These are phyloP conservation scores for Drosophila ustulata DNA, from an alignment of 2,888 invertebrate species.

Conservation along the genomic window DNA sequence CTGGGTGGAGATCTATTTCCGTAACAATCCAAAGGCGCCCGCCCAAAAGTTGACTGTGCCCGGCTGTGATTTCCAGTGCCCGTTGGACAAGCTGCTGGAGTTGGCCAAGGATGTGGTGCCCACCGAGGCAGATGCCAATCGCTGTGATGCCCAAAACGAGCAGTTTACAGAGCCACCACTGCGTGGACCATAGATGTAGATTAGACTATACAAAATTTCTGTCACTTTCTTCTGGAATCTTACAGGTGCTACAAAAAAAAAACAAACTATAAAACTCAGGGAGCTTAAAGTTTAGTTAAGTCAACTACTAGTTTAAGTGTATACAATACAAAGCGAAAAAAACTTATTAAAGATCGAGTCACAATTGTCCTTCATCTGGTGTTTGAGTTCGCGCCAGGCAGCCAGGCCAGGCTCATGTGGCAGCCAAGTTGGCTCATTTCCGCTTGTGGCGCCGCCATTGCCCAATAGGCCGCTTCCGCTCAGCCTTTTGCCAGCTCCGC, in stretches of 20 bases:
- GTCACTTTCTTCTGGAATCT: conserved; percentile 12
- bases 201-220: neutral
- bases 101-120: conserved; percentile 86
- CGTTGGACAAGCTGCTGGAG: conserved; percentile 86
- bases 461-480: conserved; percentile 78
- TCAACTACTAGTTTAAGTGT: conserved; percentile 25
- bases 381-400: conserved; percentile 37
- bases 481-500: conserved; percentile 67
- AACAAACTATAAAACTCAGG: conserved; percentile 36
- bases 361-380: conserved; percentile 30
- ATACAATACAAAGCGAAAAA: conserved; percentile 6
- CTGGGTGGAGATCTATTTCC: conserved; percentile 84
- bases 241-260: conserved; percentile 25
- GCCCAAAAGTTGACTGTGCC: conserved; percentile 87
- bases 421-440: conserved; percentile 78
- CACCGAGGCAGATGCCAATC: conserved; percentile 86
- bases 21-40: conserved; percentile 86
- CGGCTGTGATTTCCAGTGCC: conserved; percentile 88
- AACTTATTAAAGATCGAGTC: conserved; percentile 46
- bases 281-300: conserved; percentile 41
- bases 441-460: conserved; percentile 76
- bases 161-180: conserved; percentile 86
- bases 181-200: conserved; percentile 79
- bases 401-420: conserved; percentile 61
- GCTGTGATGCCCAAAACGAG: conserved; percentile 86